Base-by-base conservation (phyloP, 2,888 invertebrate species). In the Torymus tubicola region DNA sequence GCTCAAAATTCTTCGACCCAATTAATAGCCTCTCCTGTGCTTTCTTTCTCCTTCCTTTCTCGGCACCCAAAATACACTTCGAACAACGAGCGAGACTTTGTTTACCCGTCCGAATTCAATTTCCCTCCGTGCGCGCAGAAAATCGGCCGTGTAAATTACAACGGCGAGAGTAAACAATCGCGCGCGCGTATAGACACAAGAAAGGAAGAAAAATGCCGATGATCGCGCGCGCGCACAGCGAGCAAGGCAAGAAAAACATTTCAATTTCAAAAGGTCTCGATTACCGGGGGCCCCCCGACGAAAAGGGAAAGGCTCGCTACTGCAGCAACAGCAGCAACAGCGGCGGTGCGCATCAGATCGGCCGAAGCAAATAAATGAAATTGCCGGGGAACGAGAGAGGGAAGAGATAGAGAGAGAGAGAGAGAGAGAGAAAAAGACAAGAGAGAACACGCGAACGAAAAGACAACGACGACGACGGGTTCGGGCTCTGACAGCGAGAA, bases 351-450 rank as follows among this genome's bases (percentile, higher is more conserved):
- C 69, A 69, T 53, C 70, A 65, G 60, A 18, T 70, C 52, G 68
- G 76, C 70, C 67, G 78, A 72, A 71, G 71, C 72, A 69, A 71
- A 75, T 65, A 82, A 80, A 81, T 79, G 81, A 83, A 84, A 83
- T 68, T 80, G 76, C 68, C 57, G 67, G 8, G 42, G 8, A 42
- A 8, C 42, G 42, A 42, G 42, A 31, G 31, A 31, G 55, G 57
- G 58, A 50, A 58, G 57, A 70, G 24, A 21, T 18, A 18, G 69
- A 24, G 65, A n/a, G 24, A 60, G 5, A 55, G 55, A 42, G 60
- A 24, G 63, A 64, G 55, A 31, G 10, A 5, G 42, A 42, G 67
- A 65, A 65, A 50, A 64, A 12, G 16, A 14, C 42, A 42, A 42
- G 8, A 42, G 42, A 42, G 8, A 42, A 42, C 42, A 21, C 21